Evolutionary conservation across 2,888 invertebrate genomes (phyloP), one percentile per base, ranked within the genome.

Genomic region (Lasioglossum marginatum): DNA sequence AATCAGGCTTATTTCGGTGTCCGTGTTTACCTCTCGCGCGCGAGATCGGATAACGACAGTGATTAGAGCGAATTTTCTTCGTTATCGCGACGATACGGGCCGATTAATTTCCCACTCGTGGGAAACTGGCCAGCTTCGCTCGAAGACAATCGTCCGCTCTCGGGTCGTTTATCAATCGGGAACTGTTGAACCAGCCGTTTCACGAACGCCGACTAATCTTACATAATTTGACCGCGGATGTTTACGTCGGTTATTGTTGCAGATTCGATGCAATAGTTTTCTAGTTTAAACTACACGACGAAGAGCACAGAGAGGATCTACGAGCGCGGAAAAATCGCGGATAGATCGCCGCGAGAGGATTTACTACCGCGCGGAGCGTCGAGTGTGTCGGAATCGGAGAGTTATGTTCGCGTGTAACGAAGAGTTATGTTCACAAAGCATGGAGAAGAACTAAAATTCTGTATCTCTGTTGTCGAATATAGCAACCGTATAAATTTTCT

Each of bases 11-110:
- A 0, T 57, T 10, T 57, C n/a, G n/a, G 0, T 16, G 14, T 2
- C 6, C 2, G 31, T 63, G 63, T 63, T 63, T 2, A 31, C 31
- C 27, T 31, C 31, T 6, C 63, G 31, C 27, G 63, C 31, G 31
- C 27, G 0, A 6, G 14, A 27, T 63, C 31, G 63, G 63, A 63
- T 63, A 63, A 63, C 63, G 63, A 31, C 16, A 0, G 27, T 63
- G 31, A 63, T 63, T 63, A 16, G 16, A 63, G 63, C 63, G 63
- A 63, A 66, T 66, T 66, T 66, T 66, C 34, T 31, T 34, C 34
- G 34, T 66, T 66, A 66, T 34, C 34, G 4, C 34, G 19, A 66
- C 66, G 66, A 66, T 34, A 66, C 19, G 8, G 10, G 19, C 66
- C 34, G 34, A 31, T 66, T 66, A 66, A 34, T 66, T 34, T 34